A percentile compares a stretch with the other conserved stretches of the same genome.
These are phyloP conservation scores for Cheilosia vulpina DNA, from an alignment of 2,888 invertebrate species.

Conservation along the genomic window DNA sequence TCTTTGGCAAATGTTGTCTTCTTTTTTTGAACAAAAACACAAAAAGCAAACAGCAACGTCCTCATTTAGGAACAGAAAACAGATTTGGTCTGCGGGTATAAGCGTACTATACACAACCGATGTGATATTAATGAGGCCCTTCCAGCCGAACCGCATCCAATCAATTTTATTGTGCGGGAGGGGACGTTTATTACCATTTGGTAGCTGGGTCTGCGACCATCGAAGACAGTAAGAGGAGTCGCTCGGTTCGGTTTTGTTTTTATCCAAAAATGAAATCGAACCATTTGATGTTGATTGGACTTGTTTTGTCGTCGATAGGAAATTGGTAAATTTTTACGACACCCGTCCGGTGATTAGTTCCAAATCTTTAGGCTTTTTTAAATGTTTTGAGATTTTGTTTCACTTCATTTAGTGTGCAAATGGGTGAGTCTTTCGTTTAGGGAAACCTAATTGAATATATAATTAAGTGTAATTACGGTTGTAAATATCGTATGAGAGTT, in stretches of 20 bases:
- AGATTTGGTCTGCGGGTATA: slow-evolving; percentile 25
- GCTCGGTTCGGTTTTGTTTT: slow-evolving; percentile 36
- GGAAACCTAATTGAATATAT: slow-evolving; percentile 58
- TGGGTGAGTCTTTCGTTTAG: slow-evolving; percentile 31
- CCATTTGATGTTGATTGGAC: slow-evolving; percentile 68
- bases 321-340: slow-evolving; percentile 60
- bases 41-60: not conserved
- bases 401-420: not conserved
- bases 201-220: slow-evolving; percentile 64
- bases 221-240: slow-evolving; percentile 37
- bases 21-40: not conserved
- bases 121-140: slow-evolving; percentile 67
- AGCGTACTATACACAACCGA: slow-evolving; percentile 8
- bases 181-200: slow-evolving; percentile 64
- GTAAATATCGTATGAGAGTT: slow-evolving; percentile 40
- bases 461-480: slow-evolving; percentile 59
- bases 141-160: slow-evolving; percentile 72
- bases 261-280: slow-evolving; percentile 60
- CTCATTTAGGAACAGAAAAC: slow-evolving; percentile 32
- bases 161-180: slow-evolving; percentile 73
- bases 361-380: slow-evolving; percentile 43
- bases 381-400: not conserved
- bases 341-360: slow-evolving; percentile 42
- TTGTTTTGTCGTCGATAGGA: slow-evolving; percentile 54
- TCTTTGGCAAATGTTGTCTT: slow-evolving; percentile 40